Base-by-base conservation (phyloP, 1,140 invertebrate species). In the Drosophila nasuta region DNA sequence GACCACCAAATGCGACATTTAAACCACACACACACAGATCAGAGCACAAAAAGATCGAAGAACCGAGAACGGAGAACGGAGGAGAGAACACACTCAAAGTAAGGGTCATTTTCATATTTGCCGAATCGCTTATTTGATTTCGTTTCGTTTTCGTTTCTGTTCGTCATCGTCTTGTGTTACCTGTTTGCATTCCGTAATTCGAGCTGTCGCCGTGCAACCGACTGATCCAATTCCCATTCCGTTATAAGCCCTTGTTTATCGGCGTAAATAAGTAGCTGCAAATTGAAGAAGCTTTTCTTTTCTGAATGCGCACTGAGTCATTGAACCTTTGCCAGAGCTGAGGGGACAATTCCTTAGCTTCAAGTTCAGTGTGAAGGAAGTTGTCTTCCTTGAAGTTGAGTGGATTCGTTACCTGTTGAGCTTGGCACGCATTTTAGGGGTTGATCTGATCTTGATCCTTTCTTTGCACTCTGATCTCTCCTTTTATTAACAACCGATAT, bases 1-100 rank as follows among this genome's bases (percentile, higher is more conserved):
- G 87, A 80, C 87, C 87, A 91, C 88, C 87, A 81, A 78, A 71
- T 75, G 4, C 51, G 62, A 71, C 69, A 77, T 52, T 46, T 45
- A 49, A 57, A 30, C 77, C 72, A 64, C 64, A 69, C 65, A 60
- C 51, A 65, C 54, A 56, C n/a, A 51, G 69, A 51, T 41, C 45
- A 63, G 33, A 33, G 15, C 30, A 38, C 28, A 41, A 7, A 7
- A 3, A 46, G 8, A 60, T 25, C n/a, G 3, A 8, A 13, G 11
- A 2, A 25, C 20, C 11, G 7, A 48, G 58, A 51, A 8, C n/a
- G 17, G 2, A 3, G 35, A 58, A 56, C 15, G 33, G 45, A 51
- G 5, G 11, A 11, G 3, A 3, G 35, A 58, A 56, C 33, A 38
- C 13, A 38, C 15, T 56, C 28, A 28, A 38, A 33, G 20, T 25